These are phyloP conservation scores for Vultur gryphus DNA, from an alignment of 2,797 vertebrate genomes.

Conservation along the genomic window DNA sequence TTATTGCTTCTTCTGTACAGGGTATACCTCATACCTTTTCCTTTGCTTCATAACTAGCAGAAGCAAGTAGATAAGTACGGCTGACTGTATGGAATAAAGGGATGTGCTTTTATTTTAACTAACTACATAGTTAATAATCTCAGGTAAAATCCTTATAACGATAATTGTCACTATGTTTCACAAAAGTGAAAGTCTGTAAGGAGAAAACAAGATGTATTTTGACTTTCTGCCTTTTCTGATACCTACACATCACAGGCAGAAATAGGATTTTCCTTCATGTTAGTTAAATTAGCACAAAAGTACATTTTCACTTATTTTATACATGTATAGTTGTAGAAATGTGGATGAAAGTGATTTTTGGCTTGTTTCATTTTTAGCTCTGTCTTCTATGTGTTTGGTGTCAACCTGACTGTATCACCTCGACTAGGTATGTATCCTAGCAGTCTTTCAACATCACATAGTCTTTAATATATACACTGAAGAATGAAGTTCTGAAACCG, in stretches of 20 bases:
- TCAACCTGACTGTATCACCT: accelerated
- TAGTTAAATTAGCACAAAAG: not conserved
- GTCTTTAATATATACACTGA: not conserved
- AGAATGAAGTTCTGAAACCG: not conserved
- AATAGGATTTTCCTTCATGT: not conserved
- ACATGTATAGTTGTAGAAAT: not conserved
- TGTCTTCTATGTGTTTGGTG: not conserved
- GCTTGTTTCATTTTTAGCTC: not conserved
- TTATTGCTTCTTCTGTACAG: not conserved
- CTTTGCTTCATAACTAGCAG: not conserved
- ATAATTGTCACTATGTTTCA: not conserved
- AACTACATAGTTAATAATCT: not conserved
- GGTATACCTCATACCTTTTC: not conserved
- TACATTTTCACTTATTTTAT: not conserved
- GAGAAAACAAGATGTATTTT: not conserved
- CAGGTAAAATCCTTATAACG: not conserved
- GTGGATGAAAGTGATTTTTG: not conserved
- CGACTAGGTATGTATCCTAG: not conserved
- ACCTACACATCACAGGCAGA: not conserved
- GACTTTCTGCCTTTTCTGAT: not conserved
- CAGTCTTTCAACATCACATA: not conserved
- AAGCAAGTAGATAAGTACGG: not conserved
- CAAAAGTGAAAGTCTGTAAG: not conserved
- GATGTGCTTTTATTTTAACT: not conserved
- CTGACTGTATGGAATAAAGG: not conserved